Conservation (phyloP, 2,888 invertebrate species). For the Plebejus melissa region DNA sequence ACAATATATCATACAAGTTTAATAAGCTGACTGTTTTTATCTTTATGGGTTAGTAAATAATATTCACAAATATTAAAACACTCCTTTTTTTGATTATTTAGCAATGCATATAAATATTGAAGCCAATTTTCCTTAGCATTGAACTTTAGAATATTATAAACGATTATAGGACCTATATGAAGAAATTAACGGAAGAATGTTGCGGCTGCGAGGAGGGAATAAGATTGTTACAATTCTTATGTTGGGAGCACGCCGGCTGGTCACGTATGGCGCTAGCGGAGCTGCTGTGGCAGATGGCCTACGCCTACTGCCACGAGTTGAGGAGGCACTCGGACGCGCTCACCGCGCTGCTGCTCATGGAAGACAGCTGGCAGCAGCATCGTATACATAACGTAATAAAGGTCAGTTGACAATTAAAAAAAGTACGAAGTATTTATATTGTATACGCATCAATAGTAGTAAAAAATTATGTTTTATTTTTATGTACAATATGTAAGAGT, state of each 20-base stretch:
- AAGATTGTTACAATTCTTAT: conserved; percentile 93
- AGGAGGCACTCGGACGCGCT: conserved; percentile 94
- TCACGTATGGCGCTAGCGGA: conserved; percentile 93
- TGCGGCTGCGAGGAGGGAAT: conserved; percentile 95
- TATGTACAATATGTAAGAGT: too few species aligned
- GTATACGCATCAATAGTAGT: too few species aligned
- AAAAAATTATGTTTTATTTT: too few species aligned
- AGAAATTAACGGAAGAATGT: conserved; percentile 96
- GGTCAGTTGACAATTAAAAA: conserved; percentile 57
- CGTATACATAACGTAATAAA: conserved; percentile 96
- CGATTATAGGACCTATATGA: conserved; percentile 82
- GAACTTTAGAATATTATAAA: not conserved
- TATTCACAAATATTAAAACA: not conserved
- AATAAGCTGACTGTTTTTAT: not conserved
- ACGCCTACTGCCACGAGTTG: conserved; percentile 96
- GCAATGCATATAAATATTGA: not conserved
- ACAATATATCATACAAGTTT: not conserved
- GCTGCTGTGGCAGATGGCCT: conserved; percentile 92
- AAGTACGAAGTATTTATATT: not conserved
- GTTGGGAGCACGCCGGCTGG: conserved; percentile 98
- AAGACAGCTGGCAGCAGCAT: conserved; percentile 97
- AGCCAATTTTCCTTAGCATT: not conserved
- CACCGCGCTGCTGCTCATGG: conserved; percentile 90
- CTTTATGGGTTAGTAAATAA: not conserved
- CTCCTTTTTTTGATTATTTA: not conserved